Evolutionary conservation across 1,140 invertebrate genomes (phyloP).

Genomic region (Eulimnadia texana): DNA sequence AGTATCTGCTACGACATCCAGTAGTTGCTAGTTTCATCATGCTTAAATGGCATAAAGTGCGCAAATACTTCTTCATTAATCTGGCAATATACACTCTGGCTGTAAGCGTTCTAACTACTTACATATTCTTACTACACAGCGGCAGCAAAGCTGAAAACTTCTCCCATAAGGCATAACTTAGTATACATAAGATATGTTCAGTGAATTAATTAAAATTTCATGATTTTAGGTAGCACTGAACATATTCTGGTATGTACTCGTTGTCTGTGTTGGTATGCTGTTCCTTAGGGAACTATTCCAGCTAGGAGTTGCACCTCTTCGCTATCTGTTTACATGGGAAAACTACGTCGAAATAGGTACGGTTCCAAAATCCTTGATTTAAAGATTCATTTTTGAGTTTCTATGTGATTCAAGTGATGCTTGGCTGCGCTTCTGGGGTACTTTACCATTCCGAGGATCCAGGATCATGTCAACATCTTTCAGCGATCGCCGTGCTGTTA

Average conservation of each 20-base stretch:
- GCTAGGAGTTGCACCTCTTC: constrained; percentile 40
- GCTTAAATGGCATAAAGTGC: constrained; percentile 64
- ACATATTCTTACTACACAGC: constrained; percentile 41
- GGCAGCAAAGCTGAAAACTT: constrained; percentile 24
- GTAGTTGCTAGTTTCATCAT: constrained; percentile 60
- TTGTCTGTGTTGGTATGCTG: constrained; percentile 34
- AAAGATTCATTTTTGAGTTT: no score
- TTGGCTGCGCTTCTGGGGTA: constrained; percentile 41
- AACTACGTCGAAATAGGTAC: constrained; percentile 48
- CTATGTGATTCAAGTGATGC: no score
- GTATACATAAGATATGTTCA: no score
- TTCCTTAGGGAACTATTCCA: constrained; percentile 51
- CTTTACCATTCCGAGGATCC: constrained; percentile 35
- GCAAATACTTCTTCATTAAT: constrained; percentile 53
- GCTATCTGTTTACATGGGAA: constrained; percentile 47
- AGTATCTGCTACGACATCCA: constrained; percentile 58
- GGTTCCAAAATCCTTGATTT: no score
- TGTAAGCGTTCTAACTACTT: constrained; percentile 45
- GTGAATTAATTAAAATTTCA: no score
- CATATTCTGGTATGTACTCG: constrained; percentile 29
- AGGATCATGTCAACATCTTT: constrained; percentile 36
- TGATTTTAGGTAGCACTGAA: background rate
- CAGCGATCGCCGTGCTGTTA: constrained; percentile 50
- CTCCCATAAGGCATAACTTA: constrained; percentile 24
- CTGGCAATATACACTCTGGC: constrained; percentile 53